These are phyloP conservation scores for Meteorus sp. DNA, from an alignment of 1,140 invertebrate genomes.

Conservation along the genomic window DNA sequence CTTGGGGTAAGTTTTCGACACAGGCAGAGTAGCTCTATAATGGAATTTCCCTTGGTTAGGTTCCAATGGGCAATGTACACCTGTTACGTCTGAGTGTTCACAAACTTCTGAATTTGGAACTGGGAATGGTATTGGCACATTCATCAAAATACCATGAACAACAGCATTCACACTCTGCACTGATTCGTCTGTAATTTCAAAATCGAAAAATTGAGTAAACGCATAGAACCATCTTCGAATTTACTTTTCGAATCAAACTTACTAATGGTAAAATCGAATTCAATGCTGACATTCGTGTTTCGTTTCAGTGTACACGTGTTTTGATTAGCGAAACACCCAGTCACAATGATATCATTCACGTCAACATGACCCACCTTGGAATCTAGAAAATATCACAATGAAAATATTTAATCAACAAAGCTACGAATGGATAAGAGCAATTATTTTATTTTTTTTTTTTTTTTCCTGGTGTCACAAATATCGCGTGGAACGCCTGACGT, in stretches of 20 bases:
- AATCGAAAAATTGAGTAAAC: background rate
- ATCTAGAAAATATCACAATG: conserved; percentile 36
- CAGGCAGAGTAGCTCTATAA: conserved; percentile 65
- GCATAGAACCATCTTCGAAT: too few relatives aligned
- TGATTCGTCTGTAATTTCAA: conserved; percentile 54
- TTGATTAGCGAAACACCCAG: conserved; percentile 59
- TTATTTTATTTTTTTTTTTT: too few relatives aligned
- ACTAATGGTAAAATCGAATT: background rate
- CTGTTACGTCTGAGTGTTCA: conserved; percentile 59
- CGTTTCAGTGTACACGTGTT: conserved; percentile 64
- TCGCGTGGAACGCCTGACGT: too few relatives aligned
- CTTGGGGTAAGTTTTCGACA: conserved; percentile 66
- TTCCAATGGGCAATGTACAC: conserved; percentile 73
- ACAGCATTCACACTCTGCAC: conserved; percentile 60
- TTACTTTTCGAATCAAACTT: background rate
- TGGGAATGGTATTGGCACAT: conserved; percentile 71
- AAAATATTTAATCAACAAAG: too few relatives aligned
- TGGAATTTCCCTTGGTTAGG: conserved; percentile 57
- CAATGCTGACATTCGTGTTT: conserved; percentile 64
- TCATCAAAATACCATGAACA: conserved; percentile 72
- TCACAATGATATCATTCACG: too few relatives aligned
- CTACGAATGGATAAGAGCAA: too few relatives aligned
- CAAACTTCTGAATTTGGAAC: conserved; percentile 71
- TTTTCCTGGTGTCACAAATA: too few relatives aligned
- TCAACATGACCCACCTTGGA: too few relatives aligned